Conservation (phyloP, 2,888 invertebrate species). For the Notodonta dromedarius region DNA sequence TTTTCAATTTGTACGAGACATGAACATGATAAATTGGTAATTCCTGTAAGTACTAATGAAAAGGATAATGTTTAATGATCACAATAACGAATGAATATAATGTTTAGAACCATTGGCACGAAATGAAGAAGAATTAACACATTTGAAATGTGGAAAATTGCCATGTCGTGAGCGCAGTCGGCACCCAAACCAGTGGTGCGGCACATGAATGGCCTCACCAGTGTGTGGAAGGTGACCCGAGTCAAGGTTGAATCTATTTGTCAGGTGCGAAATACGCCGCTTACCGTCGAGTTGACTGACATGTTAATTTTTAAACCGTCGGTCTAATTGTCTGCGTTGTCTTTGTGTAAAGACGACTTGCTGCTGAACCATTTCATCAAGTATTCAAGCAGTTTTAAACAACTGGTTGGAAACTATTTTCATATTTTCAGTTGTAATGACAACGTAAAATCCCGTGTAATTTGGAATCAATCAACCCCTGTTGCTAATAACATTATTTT, state of each 20-base stretch:
- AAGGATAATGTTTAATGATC: too few species aligned
- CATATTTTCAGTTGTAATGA: not conserved
- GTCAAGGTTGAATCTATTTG: conserved; percentile 50
- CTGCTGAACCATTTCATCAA: not conserved
- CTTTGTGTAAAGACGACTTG: not conserved
- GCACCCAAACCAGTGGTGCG: conserved; percentile 10
- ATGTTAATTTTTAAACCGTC: conserved; percentile 4
- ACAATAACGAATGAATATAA: too few species aligned
- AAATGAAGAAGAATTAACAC: not conserved
- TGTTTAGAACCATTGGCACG: too few species aligned
- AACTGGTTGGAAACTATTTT: not conserved
- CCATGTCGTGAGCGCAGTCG: conserved; percentile 1
- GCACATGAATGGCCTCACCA: conserved; percentile 14
- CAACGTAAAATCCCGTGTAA: too few species aligned
- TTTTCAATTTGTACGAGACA: too few species aligned
- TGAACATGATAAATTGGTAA: too few species aligned
- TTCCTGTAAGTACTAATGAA: too few species aligned
- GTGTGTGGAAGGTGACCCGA: conserved; percentile 29
- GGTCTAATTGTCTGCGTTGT: too few species aligned
- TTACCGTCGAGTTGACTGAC: conserved; percentile 10
- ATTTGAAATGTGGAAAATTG: not conserved
- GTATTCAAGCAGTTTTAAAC: not conserved
- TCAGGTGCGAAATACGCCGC: conserved; percentile 25
- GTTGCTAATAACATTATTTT: too few species aligned
- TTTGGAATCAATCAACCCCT: too few species aligned